Percentiles rank a stretch among this genome's conserved stretches.
Conservation (phyloP, 2,113 vertebrate species). For the Halichoerus grypus region DNA sequence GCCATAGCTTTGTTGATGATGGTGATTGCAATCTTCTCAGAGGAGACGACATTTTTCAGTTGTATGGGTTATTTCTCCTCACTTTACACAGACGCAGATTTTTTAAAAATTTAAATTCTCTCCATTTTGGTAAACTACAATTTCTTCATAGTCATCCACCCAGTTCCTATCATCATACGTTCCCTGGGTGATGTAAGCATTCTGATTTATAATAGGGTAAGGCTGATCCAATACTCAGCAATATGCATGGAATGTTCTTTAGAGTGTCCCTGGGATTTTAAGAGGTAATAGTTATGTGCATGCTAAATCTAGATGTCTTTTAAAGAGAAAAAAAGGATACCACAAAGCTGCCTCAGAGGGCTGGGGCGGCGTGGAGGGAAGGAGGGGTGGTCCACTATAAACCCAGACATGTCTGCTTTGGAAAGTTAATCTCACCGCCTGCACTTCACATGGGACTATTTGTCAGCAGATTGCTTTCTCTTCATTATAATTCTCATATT, state of each 20-base stretch:
- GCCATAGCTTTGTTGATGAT: constrained; percentile 20
- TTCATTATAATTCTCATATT: constrained; percentile 79
- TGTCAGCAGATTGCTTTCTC: constrained; percentile 79
- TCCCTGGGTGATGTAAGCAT: neutral
- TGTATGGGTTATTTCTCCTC: constrained; percentile 40
- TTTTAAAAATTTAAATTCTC: neutral
- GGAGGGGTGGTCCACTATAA: neutral
- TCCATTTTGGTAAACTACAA: neutral
- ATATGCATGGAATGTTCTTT: neutral
- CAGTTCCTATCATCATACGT: neutral
- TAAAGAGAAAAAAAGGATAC: constrained; percentile 45
- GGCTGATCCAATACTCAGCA: neutral
- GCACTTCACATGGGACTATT: constrained; percentile 72
- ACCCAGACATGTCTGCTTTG: constrained; percentile 57
- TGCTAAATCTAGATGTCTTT: constrained; percentile 24
- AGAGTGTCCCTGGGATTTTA: neutral
- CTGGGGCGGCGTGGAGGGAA: neutral
- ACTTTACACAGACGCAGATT: constrained; percentile 33
- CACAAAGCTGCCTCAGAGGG: neutral
- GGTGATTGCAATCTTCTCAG: constrained; percentile 64
- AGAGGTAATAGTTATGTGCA: constrained; percentile 22
- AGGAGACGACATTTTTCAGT: constrained; percentile 54
- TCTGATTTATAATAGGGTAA: neutral
- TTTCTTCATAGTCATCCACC: constrained; percentile 53
- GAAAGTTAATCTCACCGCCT: constrained; percentile 76